Conservation (phyloP, 1,140 invertebrate species). For the Trichomalopsis sarcophagae region DNA sequence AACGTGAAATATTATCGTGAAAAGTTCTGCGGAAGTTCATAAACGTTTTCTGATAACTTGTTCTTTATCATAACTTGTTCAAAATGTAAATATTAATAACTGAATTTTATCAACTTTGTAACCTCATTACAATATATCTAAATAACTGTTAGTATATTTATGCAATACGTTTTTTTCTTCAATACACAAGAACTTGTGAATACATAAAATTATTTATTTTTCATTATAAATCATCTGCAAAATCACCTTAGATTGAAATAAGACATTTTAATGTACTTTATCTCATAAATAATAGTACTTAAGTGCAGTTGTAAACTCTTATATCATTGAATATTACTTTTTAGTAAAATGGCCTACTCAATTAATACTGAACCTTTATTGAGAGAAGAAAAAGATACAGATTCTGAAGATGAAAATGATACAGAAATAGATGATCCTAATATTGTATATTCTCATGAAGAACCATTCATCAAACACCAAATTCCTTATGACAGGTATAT, state of each 20-base stretch:
- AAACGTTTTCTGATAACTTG: neutral
- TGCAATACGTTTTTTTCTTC: no score
- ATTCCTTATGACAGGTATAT: conserved; percentile 77
- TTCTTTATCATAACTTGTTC: neutral
- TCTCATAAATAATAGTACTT: no score
- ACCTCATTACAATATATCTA: no score
- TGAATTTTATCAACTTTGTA: no score
- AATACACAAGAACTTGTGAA: no score
- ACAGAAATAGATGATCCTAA: conserved; percentile 70
- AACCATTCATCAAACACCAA: conserved; percentile 74
- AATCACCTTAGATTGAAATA: no score
- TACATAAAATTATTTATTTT: no score
- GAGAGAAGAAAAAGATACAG: conserved; percentile 69
- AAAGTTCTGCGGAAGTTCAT: neutral
- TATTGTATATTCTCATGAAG: conserved; percentile 71
- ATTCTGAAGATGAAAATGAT: conserved; percentile 73
- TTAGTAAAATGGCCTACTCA: conserved; percentile 70
- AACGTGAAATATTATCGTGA: neutral
- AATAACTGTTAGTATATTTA: no score
- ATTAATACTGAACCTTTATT: conserved; percentile 74
- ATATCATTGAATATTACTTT: neutral
- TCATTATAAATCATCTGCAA: no score
- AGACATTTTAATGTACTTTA: no score
- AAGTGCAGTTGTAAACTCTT: neutral
- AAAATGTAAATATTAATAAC: no score